These are phyloP conservation scores for Gobionotothen gibberifrons DNA, from an alignment of 2,797 vertebrate species.

Conservation along the genomic window DNA sequence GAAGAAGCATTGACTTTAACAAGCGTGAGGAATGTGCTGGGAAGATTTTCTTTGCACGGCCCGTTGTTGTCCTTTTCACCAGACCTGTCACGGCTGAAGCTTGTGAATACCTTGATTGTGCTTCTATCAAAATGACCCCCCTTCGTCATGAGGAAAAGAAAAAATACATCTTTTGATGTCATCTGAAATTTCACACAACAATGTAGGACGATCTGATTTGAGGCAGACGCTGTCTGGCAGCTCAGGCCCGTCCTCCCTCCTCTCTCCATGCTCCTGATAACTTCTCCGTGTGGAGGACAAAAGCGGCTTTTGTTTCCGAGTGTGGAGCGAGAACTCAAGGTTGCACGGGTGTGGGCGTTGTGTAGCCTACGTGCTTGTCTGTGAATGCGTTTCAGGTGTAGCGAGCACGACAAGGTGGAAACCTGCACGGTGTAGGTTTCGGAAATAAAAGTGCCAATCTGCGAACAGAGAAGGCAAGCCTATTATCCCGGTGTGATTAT, in stretches of 20 bases:
- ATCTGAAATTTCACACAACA: slow-evolving; percentile 87
- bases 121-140: slow-evolving; percentile 64
- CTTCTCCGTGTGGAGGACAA: slow-evolving; percentile 79
- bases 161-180: slow-evolving; percentile 81
- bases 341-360: slow-evolving; percentile 54
- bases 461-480: slow-evolving; percentile 57
- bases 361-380: slow-evolving; percentile 59
- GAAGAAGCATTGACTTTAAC: slow-evolving; percentile 69
- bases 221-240: slow-evolving; percentile 75
- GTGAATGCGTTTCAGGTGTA: slow-evolving; percentile 66
- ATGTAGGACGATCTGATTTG: slow-evolving; percentile 81
- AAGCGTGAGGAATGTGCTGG: slow-evolving; percentile 70
- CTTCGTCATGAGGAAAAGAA: slow-evolving; percentile 37
- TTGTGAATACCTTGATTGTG: slow-evolving; percentile 78
- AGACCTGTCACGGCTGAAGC: slow-evolving; percentile 66
- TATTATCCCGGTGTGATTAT: slow-evolving; percentile 79
- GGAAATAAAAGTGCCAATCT: slow-evolving; percentile 78
- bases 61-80: slow-evolving; percentile 63
- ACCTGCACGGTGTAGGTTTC: slow-evolving; percentile 38
- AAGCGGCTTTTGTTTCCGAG: slow-evolving; percentile 77
- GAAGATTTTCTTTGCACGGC: slow-evolving; percentile 64
- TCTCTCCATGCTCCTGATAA: slow-evolving; percentile 73
- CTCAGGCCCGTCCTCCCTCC: slow-evolving; percentile 42
- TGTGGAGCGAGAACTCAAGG: slow-evolving; percentile 59
- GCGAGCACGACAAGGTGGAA: slow-evolving; percentile 53